Percentiles rank a stretch among this genome's conserved stretches.
Conservation (phyloP, 2,113 vertebrate genomes). For the Prionailurus bengalensis region DNA sequence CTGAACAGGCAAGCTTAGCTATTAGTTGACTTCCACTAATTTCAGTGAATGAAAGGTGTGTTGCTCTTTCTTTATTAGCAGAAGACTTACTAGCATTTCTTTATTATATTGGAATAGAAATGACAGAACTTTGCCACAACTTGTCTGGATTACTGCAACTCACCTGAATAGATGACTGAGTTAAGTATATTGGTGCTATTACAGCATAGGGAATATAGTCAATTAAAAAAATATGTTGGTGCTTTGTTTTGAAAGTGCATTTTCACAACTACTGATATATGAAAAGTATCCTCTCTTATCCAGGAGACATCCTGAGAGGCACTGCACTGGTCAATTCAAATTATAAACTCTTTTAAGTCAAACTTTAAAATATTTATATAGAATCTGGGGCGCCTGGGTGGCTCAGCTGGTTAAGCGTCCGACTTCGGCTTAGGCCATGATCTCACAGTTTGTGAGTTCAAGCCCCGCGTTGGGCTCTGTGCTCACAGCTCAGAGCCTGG, state of each 20-base stretch:
- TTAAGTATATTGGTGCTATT: neutral
- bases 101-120: neutral
- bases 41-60: neutral
- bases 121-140: neutral
- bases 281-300: neutral
- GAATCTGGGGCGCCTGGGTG: neutral
- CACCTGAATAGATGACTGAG: neutral
- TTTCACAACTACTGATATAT: neutral
- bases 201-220: neutral
- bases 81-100: neutral
- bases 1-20: neutral
- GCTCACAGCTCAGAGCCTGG: too few species aligned
- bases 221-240: neutral
- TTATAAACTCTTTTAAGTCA: neutral
- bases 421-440: too few species aligned
- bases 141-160: neutral
- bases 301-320: neutral
- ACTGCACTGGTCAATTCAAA: neutral
- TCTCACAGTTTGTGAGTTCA: too few species aligned
- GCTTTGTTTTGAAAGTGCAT: neutral
- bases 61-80: neutral
- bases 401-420: too few species aligned
- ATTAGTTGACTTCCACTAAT: neutral
- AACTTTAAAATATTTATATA: constrained; percentile 4
- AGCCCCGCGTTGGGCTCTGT: too few species aligned